Percentiles rank a stretch among this genome's conserved stretches.
These are phyloP conservation scores for Thaumatotibia leucotreta DNA, from an alignment of 1,140 invertebrate genomes.

Conservation along the genomic window DNA sequence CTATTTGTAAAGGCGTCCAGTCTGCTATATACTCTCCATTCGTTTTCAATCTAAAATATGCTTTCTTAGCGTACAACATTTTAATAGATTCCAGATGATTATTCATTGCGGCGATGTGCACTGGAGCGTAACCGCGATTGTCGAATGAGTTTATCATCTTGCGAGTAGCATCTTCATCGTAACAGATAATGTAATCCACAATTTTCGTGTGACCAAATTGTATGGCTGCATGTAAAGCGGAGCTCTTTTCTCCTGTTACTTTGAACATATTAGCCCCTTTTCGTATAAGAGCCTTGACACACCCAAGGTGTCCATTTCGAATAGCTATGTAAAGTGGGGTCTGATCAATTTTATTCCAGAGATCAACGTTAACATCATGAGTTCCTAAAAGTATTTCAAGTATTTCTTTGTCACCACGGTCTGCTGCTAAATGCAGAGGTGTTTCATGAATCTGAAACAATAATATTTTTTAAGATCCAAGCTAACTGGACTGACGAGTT, in stretches of 20 bases:
- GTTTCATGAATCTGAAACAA: conserved; percentile 25
- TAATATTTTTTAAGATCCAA: not conserved
- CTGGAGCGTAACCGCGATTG: conserved; percentile 40
- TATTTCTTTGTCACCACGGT: conserved; percentile 74
- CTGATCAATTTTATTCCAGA: conserved; percentile 34
- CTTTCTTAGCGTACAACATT: conserved; percentile 76
- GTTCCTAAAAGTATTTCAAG: conserved; percentile 73
- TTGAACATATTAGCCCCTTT: conserved; percentile 40
- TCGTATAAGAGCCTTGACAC: conserved; percentile 49
- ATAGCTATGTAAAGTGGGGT: conserved; percentile 65
- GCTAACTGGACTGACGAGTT: too few species aligned
- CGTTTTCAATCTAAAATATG: conserved; percentile 27
- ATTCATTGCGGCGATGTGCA: conserved; percentile 80
- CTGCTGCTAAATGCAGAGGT: conserved; percentile 66
- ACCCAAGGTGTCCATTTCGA: conserved; percentile 33
- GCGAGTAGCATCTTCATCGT: not conserved
- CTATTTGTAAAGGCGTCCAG: conserved; percentile 76
- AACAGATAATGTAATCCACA: conserved; percentile 30
- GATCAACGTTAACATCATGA: conserved; percentile 41
- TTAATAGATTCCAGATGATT: conserved; percentile 79
- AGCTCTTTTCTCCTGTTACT: conserved; percentile 28
- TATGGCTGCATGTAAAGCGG: conserved; percentile 38
- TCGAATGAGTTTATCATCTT: conserved; percentile 20
- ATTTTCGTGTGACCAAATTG: conserved; percentile 36
- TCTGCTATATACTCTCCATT: conserved; percentile 33